Conservation (phyloP, 2,888 invertebrate genomes). For the Sarcophaga rosellei region DNA sequence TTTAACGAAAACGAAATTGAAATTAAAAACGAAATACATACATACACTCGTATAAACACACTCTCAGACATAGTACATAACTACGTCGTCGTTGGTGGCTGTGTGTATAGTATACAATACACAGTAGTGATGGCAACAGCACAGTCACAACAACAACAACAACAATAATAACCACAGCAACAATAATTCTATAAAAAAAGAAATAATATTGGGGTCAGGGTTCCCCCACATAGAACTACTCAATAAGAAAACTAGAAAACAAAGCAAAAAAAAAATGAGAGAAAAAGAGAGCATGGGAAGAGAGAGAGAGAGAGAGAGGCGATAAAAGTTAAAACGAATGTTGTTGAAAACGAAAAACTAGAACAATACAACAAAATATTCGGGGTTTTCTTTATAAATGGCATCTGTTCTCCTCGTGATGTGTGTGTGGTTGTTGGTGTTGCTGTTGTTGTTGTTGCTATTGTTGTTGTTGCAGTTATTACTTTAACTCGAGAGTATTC, state of each 20-base stretch:
- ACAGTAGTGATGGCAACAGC: constrained; percentile 22
- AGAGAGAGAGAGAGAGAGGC: too few species aligned
- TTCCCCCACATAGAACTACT: constrained; percentile 58
- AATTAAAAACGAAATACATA: constrained; percentile 28
- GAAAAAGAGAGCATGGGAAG: too few species aligned
- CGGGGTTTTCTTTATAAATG: background rate
- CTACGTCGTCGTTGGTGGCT: constrained; percentile 22
- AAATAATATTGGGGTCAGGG: constrained; percentile 67
- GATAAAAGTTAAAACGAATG: background rate
- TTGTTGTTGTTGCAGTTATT: constrained; percentile 45
- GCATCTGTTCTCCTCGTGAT: background rate
- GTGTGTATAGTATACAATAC: background rate
- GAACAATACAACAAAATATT: background rate
- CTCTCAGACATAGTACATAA: constrained; percentile 1
- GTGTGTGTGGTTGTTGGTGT: too few species aligned
- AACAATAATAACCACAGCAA: constrained; percentile 29
- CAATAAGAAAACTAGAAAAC: constrained; percentile 24
- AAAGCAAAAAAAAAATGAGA: background rate
- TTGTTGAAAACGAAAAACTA: background rate
- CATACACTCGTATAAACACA: constrained; percentile 7
- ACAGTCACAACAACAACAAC: constrained; percentile 36
- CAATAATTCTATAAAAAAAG: constrained; percentile 23
- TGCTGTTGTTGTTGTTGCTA: constrained; percentile 34
- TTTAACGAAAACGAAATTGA: constrained; percentile 65
- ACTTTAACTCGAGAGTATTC: constrained; percentile 40